phyloP scores from a whole-genome alignment of 2,113 vertebrate species.

The Corvus moneduloides region DNA sequence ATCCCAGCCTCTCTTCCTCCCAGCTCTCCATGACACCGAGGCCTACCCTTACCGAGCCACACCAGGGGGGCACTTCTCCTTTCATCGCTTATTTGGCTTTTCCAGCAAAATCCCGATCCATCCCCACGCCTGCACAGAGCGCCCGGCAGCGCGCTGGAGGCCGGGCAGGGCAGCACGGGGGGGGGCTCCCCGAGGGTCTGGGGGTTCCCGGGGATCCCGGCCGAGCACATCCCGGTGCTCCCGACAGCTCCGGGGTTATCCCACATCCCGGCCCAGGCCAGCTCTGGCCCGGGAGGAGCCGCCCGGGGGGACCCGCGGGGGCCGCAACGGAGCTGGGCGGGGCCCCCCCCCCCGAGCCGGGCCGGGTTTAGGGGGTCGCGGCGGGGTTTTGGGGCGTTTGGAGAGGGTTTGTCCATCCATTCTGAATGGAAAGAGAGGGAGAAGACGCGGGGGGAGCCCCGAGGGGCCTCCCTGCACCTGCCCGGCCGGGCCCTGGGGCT shows the following conservation, averaged over 20 bases:
- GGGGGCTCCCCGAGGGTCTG: background rate
- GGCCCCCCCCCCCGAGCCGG: background rate
- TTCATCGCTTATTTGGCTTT: background rate
- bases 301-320: background rate
- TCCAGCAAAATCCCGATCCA: slow-evolving; percentile 12
- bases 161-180: background rate
- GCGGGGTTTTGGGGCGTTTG: background rate
- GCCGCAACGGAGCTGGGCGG: background rate
- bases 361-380: background rate
- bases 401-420: background rate
- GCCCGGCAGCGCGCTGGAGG: background rate
- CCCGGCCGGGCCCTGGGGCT: too few relatives aligned
- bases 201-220: background rate
- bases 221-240: background rate
- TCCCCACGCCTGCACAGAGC: background rate
- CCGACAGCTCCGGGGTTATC: background rate
- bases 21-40: background rate
- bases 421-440: background rate
- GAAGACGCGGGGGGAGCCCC: too few relatives aligned
- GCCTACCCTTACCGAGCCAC: background rate
- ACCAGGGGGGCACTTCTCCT: background rate
- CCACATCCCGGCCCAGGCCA: background rate
- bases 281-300: background rate
- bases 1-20: background rate
- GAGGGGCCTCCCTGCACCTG: too few relatives aligned